Evolutionary conservation across 2,888 invertebrate species (phyloP), one percentile per base, ranked within the genome.

Genomic region (Barypeithes pellucidus): DNA sequence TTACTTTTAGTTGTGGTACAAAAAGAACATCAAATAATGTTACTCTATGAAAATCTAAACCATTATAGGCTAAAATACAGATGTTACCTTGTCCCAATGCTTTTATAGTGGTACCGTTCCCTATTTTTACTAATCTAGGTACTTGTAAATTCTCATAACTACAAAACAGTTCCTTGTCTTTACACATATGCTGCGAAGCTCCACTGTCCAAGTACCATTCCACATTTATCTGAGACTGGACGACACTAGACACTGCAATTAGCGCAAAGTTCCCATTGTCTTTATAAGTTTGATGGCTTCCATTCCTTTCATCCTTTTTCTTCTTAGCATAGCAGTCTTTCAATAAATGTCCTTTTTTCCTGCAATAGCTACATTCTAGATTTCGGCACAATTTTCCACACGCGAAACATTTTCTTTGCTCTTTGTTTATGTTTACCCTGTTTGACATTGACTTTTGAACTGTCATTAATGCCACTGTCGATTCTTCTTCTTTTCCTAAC

Each of bases 1-100:
- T n/a, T n/a, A n/a, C n/a, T n/a, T n/a, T 67, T 69, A 79, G 61
- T 9, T 75, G 41, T 39, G 77, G 77, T 16, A 79, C 76, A 73
- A 77, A 75, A 29, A 78, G 57, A 16, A 78, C 77, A 72, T 77
- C 43, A 41, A 57, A 52, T 24, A 79, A 39, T 16, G 67, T 74
- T 16, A 65, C 65, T 54, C 47, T 24, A 50, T 65, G 50, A 47
- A 73, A 76, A 39, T 45, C 24, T 39, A 63, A 16, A 29, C 77
- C 75, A 54, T 73, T 72, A 65, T 39, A 75, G 24, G 62, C 60
- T n/a, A 0, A 29, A 36, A 67, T n/a, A n/a, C 29, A 29, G 8
- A 71, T 50, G 12, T 62, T 73, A 61, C 70, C 73, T 41, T 41
- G 16, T 18, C 73, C 73, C 43, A 39, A n/a, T 9, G 47, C 75